phyloP scores from a whole-genome alignment of 2,888 invertebrate genomes.

The Drosophila quasianomalipes region DNA sequence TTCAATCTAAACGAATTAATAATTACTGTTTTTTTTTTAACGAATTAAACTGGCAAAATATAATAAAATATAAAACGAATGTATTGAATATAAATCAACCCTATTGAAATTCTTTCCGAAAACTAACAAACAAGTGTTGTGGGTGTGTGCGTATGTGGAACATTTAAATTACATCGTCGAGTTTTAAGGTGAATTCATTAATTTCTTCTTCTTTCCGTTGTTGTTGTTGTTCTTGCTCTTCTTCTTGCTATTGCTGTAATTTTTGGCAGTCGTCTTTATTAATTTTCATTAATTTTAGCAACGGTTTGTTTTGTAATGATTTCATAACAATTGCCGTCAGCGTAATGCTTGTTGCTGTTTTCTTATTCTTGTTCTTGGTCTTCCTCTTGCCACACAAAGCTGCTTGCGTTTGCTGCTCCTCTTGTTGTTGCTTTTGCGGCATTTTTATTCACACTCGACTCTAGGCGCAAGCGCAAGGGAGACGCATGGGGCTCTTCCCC shows the following conservation, averaged over 20 bases:
- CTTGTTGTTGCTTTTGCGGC: constrained; percentile 34
- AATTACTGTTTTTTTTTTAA: constrained; percentile 2
- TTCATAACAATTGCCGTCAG: constrained; percentile 78
- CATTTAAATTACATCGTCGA: background rate
- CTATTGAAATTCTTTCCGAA: constrained; percentile 5
- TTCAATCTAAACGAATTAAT: constrained; percentile 25
- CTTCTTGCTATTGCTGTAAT: constrained; percentile 8
- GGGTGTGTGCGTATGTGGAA: background rate
- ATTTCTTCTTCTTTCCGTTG: background rate
- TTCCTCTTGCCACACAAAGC: constrained; percentile 32
- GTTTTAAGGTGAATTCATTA: constrained; percentile 17
- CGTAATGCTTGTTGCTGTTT: constrained; percentile 50
- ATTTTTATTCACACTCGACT: constrained; percentile 44
- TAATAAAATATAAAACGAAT: background rate
- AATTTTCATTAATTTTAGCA: constrained; percentile 19
- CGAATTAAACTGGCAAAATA: background rate
- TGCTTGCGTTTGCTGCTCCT: constrained; percentile 33
- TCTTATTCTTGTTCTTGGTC: constrained; percentile 19
- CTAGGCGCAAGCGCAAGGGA: constrained; percentile 50
- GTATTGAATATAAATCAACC: background rate
- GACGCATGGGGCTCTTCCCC: constrained; percentile 12
- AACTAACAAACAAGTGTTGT: constrained; percentile 16
- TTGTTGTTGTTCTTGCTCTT: background rate
- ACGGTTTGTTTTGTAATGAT: constrained; percentile 79
- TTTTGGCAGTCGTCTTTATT: constrained; percentile 8